Evolutionary conservation across 2,113 vertebrate species (phyloP).

Genomic region (Rhynchopsitta pachyrhyncha): DNA sequence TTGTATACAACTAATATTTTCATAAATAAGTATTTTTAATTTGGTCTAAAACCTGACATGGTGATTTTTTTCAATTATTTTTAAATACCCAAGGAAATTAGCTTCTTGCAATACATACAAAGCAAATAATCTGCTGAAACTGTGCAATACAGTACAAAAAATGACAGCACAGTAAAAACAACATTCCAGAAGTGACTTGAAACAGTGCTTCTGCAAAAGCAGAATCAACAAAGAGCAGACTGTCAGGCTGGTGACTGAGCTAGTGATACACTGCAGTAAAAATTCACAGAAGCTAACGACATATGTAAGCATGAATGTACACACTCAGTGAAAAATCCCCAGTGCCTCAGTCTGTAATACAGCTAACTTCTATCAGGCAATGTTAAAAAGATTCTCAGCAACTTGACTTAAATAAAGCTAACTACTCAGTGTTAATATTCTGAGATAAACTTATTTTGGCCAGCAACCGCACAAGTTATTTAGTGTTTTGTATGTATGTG

Average conservation of each 20-base stretch:
- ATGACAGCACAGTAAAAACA: background rate
- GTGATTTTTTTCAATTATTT: background rate
- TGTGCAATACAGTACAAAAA: background rate
- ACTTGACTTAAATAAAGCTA: background rate
- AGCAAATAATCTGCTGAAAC: background rate
- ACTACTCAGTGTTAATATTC: background rate
- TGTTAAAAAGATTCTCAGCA: background rate
- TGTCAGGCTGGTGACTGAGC: background rate
- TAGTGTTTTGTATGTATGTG: background rate
- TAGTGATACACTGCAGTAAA: background rate
- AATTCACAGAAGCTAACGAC: background rate
- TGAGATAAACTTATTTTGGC: background rate
- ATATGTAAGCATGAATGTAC: accelerated
- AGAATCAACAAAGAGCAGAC: background rate
- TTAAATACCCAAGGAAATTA: background rate
- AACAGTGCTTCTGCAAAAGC: background rate
- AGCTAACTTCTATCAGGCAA: background rate
- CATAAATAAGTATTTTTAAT: background rate
- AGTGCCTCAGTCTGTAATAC: background rate
- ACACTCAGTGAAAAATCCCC: background rate
- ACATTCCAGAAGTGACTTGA: background rate
- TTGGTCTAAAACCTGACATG: background rate
- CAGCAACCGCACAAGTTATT: background rate
- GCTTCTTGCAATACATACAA: background rate
- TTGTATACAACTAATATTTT: background rate